Evolutionary conservation across 2,888 invertebrate species (phyloP).

Genomic region (Acanthosoma haemorrhoidale): DNA sequence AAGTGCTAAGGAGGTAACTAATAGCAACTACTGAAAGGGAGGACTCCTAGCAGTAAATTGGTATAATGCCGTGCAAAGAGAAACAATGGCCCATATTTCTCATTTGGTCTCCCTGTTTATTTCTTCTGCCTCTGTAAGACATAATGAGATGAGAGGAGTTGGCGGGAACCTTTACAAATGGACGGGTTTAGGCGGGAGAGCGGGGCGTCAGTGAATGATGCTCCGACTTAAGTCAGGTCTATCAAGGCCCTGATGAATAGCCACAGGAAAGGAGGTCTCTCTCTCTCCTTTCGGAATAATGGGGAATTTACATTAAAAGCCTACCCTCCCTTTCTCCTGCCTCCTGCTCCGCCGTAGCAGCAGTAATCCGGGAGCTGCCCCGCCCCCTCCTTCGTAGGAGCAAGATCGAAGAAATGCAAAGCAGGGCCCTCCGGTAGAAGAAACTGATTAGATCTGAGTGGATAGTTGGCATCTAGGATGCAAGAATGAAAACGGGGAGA

Average conservation of each 20-base stretch:
- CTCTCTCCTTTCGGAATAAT: neutral
- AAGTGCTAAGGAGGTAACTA: too few relatives aligned
- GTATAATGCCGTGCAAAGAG: too few relatives aligned
- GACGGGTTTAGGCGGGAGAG: too few relatives aligned
- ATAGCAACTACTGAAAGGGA: neutral
- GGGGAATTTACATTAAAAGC: conserved; percentile 12
- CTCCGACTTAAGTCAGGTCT: neutral
- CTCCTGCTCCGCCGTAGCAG: neutral
- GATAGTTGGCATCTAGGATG: too few relatives aligned
- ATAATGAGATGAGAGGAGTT: conserved; percentile 2
- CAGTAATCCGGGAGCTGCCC: neutral
- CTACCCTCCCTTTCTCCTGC: neutral
- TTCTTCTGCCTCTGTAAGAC: neutral
- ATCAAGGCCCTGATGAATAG: conserved; percentile 10
- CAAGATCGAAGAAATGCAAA: conserved; percentile 7
- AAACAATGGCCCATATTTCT: neutral
- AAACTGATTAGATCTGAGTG: too few relatives aligned
- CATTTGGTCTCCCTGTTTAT: neutral
- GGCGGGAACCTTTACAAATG: neutral
- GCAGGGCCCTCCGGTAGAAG: neutral
- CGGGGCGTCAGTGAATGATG: neutral
- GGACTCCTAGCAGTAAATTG: neutral
- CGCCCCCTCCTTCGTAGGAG: neutral
- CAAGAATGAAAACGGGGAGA: too few relatives aligned
- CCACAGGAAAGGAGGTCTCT: too few relatives aligned